These are phyloP conservation scores for Drosophila flavopinicola DNA, from an alignment of 2,888 invertebrate species.

Conservation along the genomic window DNA sequence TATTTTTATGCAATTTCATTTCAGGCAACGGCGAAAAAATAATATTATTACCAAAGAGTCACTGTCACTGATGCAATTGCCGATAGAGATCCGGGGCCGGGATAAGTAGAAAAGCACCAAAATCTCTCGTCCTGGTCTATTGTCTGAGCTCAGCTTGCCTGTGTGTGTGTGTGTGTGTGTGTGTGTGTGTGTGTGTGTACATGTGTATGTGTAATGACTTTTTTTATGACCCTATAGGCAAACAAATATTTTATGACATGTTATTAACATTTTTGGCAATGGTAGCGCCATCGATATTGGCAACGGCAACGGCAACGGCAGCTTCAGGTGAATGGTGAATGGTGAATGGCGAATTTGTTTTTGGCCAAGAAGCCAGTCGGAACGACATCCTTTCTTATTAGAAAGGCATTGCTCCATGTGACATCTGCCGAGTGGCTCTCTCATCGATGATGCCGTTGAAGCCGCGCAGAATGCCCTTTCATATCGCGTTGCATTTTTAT, in stretches of 20 bases:
- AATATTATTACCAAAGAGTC: slow-evolving; percentile 51
- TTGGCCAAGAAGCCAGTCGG: too few relatives aligned
- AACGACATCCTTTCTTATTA: slow-evolving; percentile 68
- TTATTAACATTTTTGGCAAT: slow-evolving; percentile 79
- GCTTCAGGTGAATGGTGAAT: slow-evolving; percentile 46
- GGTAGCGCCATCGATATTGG: slow-evolving; percentile 19
- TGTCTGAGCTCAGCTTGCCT: slow-evolving; percentile 25
- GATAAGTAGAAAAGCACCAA: slow-evolving; percentile 2
- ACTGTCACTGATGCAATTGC: slow-evolving; percentile 51
- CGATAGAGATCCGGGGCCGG: slow-evolving; percentile 27
- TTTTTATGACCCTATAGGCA: slow-evolving; percentile 77
- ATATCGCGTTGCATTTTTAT: slow-evolving; percentile 77
- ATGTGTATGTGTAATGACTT: slow-evolving; percentile 72
- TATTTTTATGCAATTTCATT: slow-evolving; percentile 67
- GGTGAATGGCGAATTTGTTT: too few relatives aligned
- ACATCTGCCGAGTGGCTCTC: slow-evolving; percentile 31
- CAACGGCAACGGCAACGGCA: slow-evolving; percentile 6
- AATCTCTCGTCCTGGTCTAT: slow-evolving; percentile 36
- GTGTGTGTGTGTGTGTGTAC: too few relatives aligned
- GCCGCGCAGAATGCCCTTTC: slow-evolving; percentile 29
- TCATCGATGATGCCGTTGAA: slow-evolving; percentile 10
- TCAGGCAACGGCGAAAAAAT: slow-evolving; percentile 32
- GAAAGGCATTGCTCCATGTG: slow-evolving; percentile 71
- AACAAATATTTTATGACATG: slow-evolving; percentile 76
- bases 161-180: too few relatives aligned